Evolutionary conservation across 2,888 invertebrate genomes (phyloP).

Genomic region (Andrena marginata): DNA sequence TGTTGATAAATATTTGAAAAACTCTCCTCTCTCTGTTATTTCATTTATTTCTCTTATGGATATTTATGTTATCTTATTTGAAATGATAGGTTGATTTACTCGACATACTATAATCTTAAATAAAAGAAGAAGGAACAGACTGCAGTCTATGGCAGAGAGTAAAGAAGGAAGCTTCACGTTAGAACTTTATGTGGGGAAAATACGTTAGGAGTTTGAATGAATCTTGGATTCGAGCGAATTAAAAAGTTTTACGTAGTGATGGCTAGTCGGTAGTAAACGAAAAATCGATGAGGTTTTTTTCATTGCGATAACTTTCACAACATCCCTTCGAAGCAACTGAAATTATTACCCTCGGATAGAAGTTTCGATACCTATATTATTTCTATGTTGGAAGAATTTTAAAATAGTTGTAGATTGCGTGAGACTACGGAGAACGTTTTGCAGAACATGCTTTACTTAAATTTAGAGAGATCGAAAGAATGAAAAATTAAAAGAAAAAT

Average conservation of each 20-base stretch:
- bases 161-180: not conserved
- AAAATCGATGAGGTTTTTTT: slow-evolving; percentile 1
- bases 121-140: not conserved
- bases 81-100: not conserved
- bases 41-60: no score
- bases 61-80: no score
- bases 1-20: no score
- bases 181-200: not conserved
- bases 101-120: not conserved
- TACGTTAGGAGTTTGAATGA: not conserved
- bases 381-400: slow-evolving; percentile 27
- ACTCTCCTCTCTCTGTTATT: no score
- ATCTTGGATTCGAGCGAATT: not conserved
- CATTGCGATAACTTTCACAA: slow-evolving; percentile 12
- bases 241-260: slow-evolving; percentile 5
- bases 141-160: not conserved
- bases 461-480: not conserved
- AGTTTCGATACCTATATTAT: slow-evolving; percentile 35
- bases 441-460: not conserved
- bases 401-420: slow-evolving; percentile 34
- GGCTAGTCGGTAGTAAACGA: not conserved
- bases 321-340: slow-evolving; percentile 9
- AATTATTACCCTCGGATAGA: slow-evolving; percentile 4
- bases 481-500: not conserved
- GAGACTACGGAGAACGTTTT: not conserved